Evolutionary conservation across 37 sponge, comb jelly and placozoan species (phyloP).

Genomic region (Theonella swinhoei): DNA sequence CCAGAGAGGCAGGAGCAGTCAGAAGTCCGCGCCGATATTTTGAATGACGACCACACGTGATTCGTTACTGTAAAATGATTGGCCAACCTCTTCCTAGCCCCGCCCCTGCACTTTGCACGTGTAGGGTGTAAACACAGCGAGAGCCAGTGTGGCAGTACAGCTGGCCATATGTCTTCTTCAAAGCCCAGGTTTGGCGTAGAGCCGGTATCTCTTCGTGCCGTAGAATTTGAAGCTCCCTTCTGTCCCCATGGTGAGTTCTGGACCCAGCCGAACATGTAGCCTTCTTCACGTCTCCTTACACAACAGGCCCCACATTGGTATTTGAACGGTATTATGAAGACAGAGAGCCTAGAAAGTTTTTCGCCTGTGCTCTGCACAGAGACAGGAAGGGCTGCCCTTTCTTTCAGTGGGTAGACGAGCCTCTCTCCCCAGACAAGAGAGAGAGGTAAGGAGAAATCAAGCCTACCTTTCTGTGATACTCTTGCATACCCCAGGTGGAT

Average conservation of each 20-base stretch:
- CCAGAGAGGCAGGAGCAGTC: too few relatives aligned
- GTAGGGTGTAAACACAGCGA: not conserved
- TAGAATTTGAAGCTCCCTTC: conserved; percentile 38
- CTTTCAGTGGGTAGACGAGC: conserved; percentile 87
- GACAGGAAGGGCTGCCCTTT: conserved; percentile 83
- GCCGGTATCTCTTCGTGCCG: not conserved
- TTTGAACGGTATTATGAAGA: conserved; percentile 80
- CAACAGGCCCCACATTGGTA: conserved; percentile 86
- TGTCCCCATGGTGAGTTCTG: conserved; percentile 72
- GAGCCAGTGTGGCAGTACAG: too few relatives aligned
- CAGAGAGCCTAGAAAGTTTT: conserved; percentile 75
- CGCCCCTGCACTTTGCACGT: too few relatives aligned
- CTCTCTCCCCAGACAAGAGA: conserved; percentile 47
- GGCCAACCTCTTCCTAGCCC: not conserved
- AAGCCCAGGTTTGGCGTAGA: conserved; percentile 47
- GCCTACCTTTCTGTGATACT: too few relatives aligned
- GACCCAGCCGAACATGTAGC: not conserved
- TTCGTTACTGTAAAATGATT: not conserved
- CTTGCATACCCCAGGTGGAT: too few relatives aligned
- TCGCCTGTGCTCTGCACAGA: conserved; percentile 87
- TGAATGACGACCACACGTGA: not conserved
- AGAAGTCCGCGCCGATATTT: not conserved
- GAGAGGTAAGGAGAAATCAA: conserved; percentile 5
- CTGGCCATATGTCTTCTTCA: too few relatives aligned
- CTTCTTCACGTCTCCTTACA: not conserved